Evolutionary conservation across 2,888 invertebrate species (phyloP).

Genomic region (Eupithecia abbreviata): DNA sequence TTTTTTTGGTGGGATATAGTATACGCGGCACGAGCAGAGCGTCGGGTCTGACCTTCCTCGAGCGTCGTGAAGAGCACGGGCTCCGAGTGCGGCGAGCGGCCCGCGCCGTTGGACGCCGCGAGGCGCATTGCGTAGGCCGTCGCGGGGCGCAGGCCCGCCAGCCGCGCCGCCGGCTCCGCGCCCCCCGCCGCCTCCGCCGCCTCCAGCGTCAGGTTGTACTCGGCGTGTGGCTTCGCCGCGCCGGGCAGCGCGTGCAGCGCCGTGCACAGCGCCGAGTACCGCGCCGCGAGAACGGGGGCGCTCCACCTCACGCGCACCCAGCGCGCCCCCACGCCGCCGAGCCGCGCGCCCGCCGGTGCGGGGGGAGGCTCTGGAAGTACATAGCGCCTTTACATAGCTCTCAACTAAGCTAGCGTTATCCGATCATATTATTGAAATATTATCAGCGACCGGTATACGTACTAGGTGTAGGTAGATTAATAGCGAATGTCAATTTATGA

Average conservation of each 20-base stretch:
- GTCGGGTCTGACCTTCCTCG: conserved; percentile 85
- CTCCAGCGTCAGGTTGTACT: conserved; percentile 61
- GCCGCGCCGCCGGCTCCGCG: conserved; percentile 49
- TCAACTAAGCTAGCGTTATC: neutral
- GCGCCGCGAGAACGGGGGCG: conserved; percentile 36
- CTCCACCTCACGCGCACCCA: conserved; percentile 85
- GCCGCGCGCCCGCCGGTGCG: conserved; percentile 83
- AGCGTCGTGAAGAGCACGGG: conserved; percentile 87
- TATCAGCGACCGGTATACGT: too few species aligned
- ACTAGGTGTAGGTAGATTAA: too few species aligned
- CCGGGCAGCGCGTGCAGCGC: conserved; percentile 57
- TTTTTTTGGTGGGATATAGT: too few species aligned
- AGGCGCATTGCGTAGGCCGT: conserved; percentile 87
- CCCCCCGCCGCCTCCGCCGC: conserved; percentile 44
- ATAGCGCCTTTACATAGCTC: neutral
- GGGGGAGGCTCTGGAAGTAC: conserved; percentile 85
- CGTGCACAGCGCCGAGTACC: conserved; percentile 57
- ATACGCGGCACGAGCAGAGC: too few species aligned
- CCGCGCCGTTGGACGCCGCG: conserved; percentile 88
- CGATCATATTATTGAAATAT: neutral
- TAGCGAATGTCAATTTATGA: too few species aligned
- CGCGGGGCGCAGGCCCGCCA: conserved; percentile 86
- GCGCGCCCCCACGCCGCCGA: conserved; percentile 84
- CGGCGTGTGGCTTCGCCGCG: conserved; percentile 44
- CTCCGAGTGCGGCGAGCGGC: conserved; percentile 88